A percentile compares a stretch with the other conserved stretches of the same genome.
These are phyloP conservation scores for Myrmecobius fasciatus DNA, from an alignment of 2,113 vertebrate species.

Conservation along the genomic window DNA sequence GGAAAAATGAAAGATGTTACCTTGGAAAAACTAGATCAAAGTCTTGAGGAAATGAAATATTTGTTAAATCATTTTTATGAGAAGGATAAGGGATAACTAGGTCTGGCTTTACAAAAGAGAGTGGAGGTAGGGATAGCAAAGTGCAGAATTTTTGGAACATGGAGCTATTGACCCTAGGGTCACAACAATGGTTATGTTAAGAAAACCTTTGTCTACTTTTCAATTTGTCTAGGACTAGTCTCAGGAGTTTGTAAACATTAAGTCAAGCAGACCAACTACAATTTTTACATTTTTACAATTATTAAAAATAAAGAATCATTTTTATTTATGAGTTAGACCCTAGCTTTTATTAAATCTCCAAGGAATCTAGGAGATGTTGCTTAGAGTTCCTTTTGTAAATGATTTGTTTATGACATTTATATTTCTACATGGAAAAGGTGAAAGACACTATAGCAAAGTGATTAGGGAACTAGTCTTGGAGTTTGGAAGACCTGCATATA, in stretches of 20 bases:
- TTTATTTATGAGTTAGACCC: background rate
- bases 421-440: background rate
- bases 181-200: background rate
- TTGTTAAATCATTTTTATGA: background rate
- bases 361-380: background rate
- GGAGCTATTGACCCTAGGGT: background rate
- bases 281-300: background rate
- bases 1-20: background rate
- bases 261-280: background rate
- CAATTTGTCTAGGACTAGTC: background rate
- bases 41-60: background rate
- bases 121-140: background rate
- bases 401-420: background rate
- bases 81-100: background rate
- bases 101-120: background rate
- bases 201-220: background rate
- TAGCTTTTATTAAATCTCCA: slow-evolving; percentile 7
- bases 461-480: background rate
- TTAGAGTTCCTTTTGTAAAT: background rate
- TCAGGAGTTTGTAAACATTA: background rate
- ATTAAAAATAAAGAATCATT: background rate
- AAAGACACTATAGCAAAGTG: background rate
- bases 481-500: background rate
- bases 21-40: background rate
- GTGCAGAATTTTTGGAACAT: background rate